Conservation (phyloP, 2,797 vertebrate genomes). For the Bufotes viridis region DNA sequence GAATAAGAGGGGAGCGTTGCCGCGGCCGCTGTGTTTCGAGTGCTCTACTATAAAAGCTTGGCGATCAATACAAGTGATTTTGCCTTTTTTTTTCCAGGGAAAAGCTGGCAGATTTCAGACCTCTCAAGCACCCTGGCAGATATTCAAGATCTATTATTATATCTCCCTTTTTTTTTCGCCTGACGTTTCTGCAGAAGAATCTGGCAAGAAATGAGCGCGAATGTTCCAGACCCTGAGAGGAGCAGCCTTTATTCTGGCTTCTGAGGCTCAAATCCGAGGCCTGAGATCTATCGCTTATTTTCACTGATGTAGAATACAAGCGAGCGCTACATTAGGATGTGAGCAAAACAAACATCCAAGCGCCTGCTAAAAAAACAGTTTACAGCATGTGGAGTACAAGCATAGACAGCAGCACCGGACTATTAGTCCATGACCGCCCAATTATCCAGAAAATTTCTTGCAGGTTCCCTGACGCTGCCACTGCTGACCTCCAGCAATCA, state of each 20-base stretch:
- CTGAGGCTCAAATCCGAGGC: constrained; percentile 43
- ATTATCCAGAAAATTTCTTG: too few species aligned
- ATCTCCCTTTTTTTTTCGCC: not conserved
- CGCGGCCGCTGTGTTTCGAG: not conserved
- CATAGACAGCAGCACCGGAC: too few species aligned
- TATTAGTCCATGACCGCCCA: too few species aligned
- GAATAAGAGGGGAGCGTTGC: not conserved
- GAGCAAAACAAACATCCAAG: constrained; percentile 1
- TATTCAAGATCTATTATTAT: constrained; percentile 47
- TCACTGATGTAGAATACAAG: not conserved
- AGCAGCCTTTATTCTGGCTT: constrained; percentile 62
- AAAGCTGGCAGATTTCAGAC: constrained; percentile 58
- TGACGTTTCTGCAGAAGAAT: constrained; percentile 10
- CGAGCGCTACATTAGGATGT: not conserved
- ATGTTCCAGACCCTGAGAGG: constrained; percentile 35
- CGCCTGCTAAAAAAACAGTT: not conserved
- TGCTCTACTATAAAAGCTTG: not conserved
- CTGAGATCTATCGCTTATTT: constrained; percentile 53
- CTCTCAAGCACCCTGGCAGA: constrained; percentile 52
- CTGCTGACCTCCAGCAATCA: too few species aligned
- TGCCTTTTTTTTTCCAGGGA: constrained; percentile 14
- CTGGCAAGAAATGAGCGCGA: not conserved
- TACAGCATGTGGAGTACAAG: too few species aligned
- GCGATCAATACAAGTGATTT: constrained; percentile 21
- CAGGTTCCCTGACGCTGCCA: too few species aligned